A percentile compares a stretch with the other conserved stretches of the same genome.
These are phyloP conservation scores for Pharmacophagus antenor DNA, from an alignment of 2,888 invertebrate genomes.

Conservation along the genomic window DNA sequence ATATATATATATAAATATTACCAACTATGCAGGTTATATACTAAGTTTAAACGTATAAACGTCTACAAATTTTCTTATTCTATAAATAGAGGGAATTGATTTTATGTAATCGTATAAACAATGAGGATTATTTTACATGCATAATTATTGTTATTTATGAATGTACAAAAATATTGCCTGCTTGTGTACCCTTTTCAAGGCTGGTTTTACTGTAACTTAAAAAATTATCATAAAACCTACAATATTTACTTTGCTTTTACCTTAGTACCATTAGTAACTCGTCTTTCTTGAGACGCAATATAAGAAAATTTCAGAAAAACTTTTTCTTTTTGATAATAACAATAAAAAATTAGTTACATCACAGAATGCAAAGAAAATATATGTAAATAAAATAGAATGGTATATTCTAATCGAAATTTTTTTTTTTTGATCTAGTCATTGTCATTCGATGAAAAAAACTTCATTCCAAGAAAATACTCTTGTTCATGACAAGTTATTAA, in stretches of 20 bases:
- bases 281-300: slow-evolving; percentile 3
- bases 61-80: background rate
- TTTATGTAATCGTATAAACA: background rate
- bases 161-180: too few species aligned
- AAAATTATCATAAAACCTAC: background rate
- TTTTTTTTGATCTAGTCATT: slow-evolving; percentile 51
- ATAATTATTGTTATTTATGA: background rate
- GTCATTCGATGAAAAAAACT: slow-evolving; percentile 36
- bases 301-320: background rate
- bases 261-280: slow-evolving; percentile 24
- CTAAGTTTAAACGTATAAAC: too few species aligned
- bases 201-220: background rate
- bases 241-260: slow-evolving; percentile 8
- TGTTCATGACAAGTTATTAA: slow-evolving; percentile 5
- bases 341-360: background rate
- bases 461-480: slow-evolving; percentile 1
- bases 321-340: too few species aligned
- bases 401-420: slow-evolving; percentile 33
- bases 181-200: too few species aligned
- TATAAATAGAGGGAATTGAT: background rate
- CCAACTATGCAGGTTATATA: background rate
- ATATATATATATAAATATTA: background rate
- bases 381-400: slow-evolving; percentile 34
- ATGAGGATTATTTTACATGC: background rate
- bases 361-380: slow-evolving; percentile 11